These are phyloP conservation scores for Cinclus cinclus DNA, from an alignment of 2,113 vertebrate genomes.

Conservation along the genomic window DNA sequence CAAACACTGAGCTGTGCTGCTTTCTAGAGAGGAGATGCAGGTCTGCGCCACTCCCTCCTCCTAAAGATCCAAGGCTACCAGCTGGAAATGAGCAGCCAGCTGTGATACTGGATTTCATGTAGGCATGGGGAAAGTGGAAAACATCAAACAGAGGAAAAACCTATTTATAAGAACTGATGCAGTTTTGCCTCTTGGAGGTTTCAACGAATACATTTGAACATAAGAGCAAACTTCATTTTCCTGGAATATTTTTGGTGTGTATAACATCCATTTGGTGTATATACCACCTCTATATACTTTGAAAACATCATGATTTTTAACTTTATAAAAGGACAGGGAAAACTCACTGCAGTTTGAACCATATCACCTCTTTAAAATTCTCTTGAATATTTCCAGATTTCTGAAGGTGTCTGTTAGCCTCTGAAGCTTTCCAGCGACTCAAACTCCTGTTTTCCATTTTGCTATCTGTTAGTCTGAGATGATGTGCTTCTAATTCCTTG, in stretches of 20 bases:
- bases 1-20: background rate
- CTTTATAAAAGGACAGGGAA: background rate
- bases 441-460: background rate
- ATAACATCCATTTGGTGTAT: background rate
- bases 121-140: background rate
- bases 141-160: background rate
- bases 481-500: background rate
- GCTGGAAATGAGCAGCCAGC: background rate
- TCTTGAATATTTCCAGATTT: background rate
- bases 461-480: background rate
- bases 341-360: background rate
- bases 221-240: background rate
- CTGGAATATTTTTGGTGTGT: background rate
- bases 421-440: background rate
- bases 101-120: background rate
- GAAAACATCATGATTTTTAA: fast-evolving
- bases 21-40: background rate
- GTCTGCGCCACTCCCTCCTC: background rate
- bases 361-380: background rate
- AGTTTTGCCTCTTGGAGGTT: background rate
- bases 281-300: background rate
- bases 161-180: background rate
- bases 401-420: background rate
- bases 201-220: background rate
- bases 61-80: background rate